phyloP scores from a whole-genome alignment of 1,140 invertebrate species.

The Phenacoccus solenopsis region DNA sequence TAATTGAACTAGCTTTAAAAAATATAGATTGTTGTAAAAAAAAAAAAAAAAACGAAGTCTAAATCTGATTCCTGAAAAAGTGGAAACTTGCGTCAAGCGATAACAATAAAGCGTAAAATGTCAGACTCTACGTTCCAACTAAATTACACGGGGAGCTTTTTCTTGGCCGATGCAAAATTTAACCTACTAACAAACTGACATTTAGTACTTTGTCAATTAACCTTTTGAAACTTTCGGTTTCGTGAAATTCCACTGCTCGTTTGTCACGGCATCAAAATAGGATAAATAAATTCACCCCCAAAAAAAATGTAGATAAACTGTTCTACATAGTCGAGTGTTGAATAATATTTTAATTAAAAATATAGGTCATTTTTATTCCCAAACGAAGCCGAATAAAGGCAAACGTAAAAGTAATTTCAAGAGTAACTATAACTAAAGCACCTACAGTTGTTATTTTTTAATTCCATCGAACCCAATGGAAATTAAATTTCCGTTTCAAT shows the following conservation, averaged over 20 bases:
- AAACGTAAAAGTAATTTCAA: too few species aligned
- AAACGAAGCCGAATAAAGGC: too few species aligned
- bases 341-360: neutral
- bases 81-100: too few species aligned
- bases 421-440: too few species aligned
- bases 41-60: neutral
- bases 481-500: neutral
- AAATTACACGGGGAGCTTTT: neutral
- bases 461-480: neutral
- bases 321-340: neutral
- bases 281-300: too few species aligned
- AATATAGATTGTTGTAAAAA: too few species aligned
- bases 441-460: too few species aligned
- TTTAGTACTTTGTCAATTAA: conserved; percentile 10
- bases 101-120: neutral
- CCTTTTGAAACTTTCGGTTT: conserved; percentile 6
- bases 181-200: conserved; percentile 15
- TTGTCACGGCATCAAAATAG: neutral
- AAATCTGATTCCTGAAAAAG: too few species aligned
- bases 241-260: neutral
- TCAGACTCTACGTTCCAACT: neutral
- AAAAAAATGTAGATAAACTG: neutral
- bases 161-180: neutral
- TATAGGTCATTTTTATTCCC: neutral
- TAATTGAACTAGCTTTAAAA: too few species aligned